These are phyloP conservation scores for Galbula dea DNA, from an alignment of 2,113 vertebrate species.

Conservation along the genomic window DNA sequence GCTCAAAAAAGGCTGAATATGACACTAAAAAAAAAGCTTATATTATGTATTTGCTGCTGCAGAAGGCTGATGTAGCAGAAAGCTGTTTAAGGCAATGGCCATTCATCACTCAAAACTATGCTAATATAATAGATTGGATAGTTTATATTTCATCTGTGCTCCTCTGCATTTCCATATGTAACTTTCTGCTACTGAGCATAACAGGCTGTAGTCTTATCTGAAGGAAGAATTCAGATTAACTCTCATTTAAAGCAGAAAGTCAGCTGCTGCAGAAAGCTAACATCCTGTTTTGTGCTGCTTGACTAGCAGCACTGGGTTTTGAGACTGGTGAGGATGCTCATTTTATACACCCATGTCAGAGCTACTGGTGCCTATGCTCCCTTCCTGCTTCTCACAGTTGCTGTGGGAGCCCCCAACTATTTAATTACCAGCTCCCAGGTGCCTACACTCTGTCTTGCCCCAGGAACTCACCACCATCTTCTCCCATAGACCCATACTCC, in stretches of 20 bases:
- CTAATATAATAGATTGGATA: neutral
- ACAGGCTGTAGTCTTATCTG: neutral
- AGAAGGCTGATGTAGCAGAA: neutral
- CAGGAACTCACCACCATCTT: neutral
- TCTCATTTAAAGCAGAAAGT: neutral
- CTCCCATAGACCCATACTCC: accelerated
- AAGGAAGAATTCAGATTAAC: neutral
- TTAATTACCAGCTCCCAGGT: neutral
- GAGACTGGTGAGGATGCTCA: neutral
- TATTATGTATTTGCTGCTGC: neutral
- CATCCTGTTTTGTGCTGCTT: neutral
- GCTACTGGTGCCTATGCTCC: neutral
- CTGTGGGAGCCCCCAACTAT: neutral
- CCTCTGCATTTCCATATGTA: neutral
- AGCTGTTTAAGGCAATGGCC: neutral
- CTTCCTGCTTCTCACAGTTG: neutral
- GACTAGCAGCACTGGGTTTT: neutral
- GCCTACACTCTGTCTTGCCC: neutral
- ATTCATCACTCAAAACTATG: neutral
- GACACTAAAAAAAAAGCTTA: neutral
- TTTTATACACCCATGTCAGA: neutral
- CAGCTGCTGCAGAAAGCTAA: neutral
- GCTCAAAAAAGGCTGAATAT: neutral
- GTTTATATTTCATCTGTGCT: neutral
- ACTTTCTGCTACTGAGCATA: neutral